These are phyloP conservation scores for Dendrolimus kikuchii DNA, from an alignment of 1,140 invertebrate species.

Conservation along the genomic window DNA sequence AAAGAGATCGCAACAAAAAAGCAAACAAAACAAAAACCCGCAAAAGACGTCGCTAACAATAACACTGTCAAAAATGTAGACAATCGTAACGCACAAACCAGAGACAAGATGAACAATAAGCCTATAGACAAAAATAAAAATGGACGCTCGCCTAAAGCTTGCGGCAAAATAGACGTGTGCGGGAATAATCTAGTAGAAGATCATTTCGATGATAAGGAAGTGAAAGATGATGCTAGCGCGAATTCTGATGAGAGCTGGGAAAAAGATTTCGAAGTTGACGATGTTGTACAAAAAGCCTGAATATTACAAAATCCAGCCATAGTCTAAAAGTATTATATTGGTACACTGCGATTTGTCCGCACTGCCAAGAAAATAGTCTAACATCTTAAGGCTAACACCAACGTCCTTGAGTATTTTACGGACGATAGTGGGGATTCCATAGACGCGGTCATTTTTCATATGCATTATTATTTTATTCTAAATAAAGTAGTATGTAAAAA, in stretches of 20 bases:
- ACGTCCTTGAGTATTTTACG: no score
- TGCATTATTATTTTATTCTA: no score
- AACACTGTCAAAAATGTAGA: constrained; percentile 30
- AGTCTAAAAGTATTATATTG: neutral
- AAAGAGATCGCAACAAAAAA: constrained; percentile 58
- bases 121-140: constrained; percentile 34
- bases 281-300: constrained; percentile 48
- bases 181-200: constrained; percentile 65
- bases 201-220: constrained; percentile 62
- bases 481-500: no score
- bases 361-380: no score
- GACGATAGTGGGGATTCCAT: no score
- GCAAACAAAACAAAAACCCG: constrained; percentile 28
- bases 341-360: no score
- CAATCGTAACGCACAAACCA: constrained; percentile 26
- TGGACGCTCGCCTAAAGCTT: constrained; percentile 40
- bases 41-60: constrained; percentile 37
- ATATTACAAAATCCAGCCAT: constrained; percentile 16
- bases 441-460: no score
- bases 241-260: constrained; percentile 72
- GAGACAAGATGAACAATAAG: constrained; percentile 42
- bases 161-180: constrained; percentile 44
- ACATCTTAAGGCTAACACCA: no score
- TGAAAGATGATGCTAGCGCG: constrained; percentile 65
- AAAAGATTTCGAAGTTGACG: constrained; percentile 67